Percentiles rank a stretch among this genome's conserved stretches.
Evolutionary conservation across 1,140 invertebrate genomes (phyloP).

Genomic region (Ceratitis capitata): DNA sequence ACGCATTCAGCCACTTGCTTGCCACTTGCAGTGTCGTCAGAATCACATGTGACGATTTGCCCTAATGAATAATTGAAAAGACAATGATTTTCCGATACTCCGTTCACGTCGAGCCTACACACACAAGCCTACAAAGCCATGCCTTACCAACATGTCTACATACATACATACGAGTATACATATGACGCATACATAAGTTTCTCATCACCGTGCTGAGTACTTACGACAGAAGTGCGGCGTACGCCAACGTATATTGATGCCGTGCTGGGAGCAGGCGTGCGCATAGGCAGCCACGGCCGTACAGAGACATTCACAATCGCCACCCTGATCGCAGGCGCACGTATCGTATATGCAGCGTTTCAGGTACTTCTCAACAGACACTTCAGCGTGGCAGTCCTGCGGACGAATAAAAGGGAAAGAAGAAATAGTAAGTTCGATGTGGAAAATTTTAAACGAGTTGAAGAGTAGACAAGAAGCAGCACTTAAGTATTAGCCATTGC

Average conservation of each 20-base stretch:
- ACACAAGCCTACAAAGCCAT: not conserved
- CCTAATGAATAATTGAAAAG: constrained; percentile 46
- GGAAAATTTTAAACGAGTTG: not conserved
- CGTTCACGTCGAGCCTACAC: not conserved
- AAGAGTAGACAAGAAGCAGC: not conserved
- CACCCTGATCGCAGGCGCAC: constrained; percentile 88
- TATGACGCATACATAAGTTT: not conserved
- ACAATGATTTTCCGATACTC: constrained; percentile 42
- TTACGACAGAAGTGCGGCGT: constrained; percentile 84
- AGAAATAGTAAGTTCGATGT: not conserved
- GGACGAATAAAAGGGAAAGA: not conserved
- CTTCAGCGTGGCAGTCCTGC: constrained; percentile 78
- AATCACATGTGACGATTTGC: constrained; percentile 42
- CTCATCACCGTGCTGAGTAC: constrained; percentile 63
- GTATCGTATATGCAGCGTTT: constrained; percentile 81
- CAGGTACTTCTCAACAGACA: constrained; percentile 75
- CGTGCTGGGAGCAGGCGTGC: constrained; percentile 78
- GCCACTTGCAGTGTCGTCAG: not conserved
- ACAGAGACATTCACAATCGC: constrained; percentile 90
- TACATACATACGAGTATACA: not conserved
- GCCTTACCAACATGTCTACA: not conserved
- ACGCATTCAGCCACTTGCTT: not conserved
- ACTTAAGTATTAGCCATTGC: not conserved
- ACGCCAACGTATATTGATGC: constrained; percentile 82
- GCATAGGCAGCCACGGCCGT: constrained; percentile 88